These are phyloP conservation scores for Portevinia maculata DNA, from an alignment of 2,888 invertebrate species.

Conservation along the genomic window DNA sequence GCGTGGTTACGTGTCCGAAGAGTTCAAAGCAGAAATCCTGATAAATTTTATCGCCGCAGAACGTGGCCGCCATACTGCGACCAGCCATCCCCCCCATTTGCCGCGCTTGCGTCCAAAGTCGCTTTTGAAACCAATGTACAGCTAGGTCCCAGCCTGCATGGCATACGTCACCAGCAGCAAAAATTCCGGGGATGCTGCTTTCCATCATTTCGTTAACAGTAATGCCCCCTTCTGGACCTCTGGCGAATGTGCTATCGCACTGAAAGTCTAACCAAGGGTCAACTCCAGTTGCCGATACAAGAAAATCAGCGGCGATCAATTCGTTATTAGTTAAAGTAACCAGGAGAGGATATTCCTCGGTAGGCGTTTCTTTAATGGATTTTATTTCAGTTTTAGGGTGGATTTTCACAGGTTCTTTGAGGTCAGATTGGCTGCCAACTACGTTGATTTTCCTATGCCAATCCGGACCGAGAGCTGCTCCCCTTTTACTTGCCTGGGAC, in stretches of 20 bases:
- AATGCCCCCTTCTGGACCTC: conserved; percentile 91
- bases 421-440: conserved; percentile 83
- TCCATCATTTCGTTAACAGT: conserved; percentile 93
- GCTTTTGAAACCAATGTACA: conserved; percentile 96
- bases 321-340: conserved; percentile 89
- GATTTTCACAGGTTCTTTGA: conserved; percentile 84
- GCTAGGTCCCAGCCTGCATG: conserved; percentile 90
- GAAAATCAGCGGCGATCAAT: conserved; percentile 89
- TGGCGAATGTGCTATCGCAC: conserved; percentile 84
- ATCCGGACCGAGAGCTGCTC: conserved; percentile 98
- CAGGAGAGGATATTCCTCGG: conserved; percentile 87
- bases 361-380: conserved; percentile 63
- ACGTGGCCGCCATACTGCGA: conserved; percentile 89
- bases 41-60: conserved; percentile 86
- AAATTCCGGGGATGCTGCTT: conserved; percentile 90
- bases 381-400: conserved; percentile 86
- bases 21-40: conserved; percentile 99
- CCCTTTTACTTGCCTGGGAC: conserved; percentile 83
- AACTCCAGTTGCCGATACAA: conserved; percentile 98
- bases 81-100: conserved; percentile 99
- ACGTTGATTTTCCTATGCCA: conserved; percentile 91
- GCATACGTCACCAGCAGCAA: conserved; percentile 98
- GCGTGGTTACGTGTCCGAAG: conserved; percentile 97
- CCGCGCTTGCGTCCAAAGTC: conserved; percentile 98
- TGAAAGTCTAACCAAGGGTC: conserved; percentile 86